A percentile compares a stretch with the other conserved stretches of the same genome.
phyloP scores from a whole-genome alignment of 2,888 invertebrate genomes.

The Eudemis profundana region DNA sequence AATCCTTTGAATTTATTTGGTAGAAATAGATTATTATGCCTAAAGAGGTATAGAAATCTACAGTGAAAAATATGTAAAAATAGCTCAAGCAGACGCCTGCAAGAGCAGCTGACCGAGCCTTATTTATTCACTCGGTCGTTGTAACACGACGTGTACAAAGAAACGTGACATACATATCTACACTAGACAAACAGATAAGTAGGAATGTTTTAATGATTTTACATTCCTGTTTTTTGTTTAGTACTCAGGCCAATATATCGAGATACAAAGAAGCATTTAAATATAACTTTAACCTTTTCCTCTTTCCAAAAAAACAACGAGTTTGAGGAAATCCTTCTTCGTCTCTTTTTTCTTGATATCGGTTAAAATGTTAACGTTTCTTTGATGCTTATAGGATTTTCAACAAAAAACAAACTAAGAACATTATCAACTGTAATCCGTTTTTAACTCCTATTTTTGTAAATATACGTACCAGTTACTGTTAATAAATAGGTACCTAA shows the following conservation, averaged over 20 bases:
- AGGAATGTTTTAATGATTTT: conserved; percentile 34
- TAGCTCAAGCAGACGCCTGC: neutral
- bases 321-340: too few relatives aligned
- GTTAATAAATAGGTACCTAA: too few relatives aligned
- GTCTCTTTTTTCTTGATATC: too few relatives aligned
- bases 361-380: too few relatives aligned
- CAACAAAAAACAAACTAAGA: too few relatives aligned
- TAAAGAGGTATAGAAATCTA: neutral
- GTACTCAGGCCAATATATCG: neutral
- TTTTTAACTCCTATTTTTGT: too few relatives aligned
- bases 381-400: too few relatives aligned
- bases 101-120: conserved; percentile 35
- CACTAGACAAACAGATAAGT: conserved; percentile 28
- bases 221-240: conserved; percentile 21
- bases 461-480: too few relatives aligned
- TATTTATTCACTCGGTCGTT: conserved; percentile 38
- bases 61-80: conserved; percentile 16
- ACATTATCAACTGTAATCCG: too few relatives aligned
- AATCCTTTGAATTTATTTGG: neutral
- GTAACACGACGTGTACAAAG: conserved; percentile 27
- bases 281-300: neutral
- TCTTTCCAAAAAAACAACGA: neutral
- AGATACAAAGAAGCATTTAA: conserved; percentile 8
- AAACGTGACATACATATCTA: conserved; percentile 30
- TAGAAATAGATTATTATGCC: neutral